Evolutionary conservation across 1,140 invertebrate species (phyloP).

Genomic region (Dendroctonus ponderosae): DNA sequence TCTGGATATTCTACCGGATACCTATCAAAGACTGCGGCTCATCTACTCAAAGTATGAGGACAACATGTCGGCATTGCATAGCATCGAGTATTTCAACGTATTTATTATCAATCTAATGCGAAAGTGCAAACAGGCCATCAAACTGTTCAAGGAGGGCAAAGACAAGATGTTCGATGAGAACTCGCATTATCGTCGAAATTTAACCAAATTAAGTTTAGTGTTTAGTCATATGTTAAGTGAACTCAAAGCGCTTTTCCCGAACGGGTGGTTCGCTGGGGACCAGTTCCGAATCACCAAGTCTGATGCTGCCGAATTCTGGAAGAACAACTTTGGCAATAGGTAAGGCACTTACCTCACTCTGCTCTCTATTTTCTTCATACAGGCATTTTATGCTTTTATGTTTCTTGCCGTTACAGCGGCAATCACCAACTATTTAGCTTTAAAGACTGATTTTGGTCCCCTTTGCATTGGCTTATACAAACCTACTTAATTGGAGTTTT

Average conservation of each 20-base stretch:
- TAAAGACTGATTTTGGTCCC: too few relatives aligned
- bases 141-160: slow-evolving; percentile 97
- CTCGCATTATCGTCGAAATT: slow-evolving; percentile 90
- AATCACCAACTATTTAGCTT: too few relatives aligned
- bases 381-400: too few relatives aligned
- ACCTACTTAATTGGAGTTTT: too few relatives aligned
- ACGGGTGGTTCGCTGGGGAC: slow-evolving; percentile 92
- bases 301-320: slow-evolving; percentile 99
- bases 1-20: slow-evolving; percentile 97
- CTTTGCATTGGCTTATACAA: not conserved
- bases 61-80: slow-evolving; percentile 87
- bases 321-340: slow-evolving; percentile 93
- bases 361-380: not conserved
- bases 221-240: slow-evolving; percentile 99
- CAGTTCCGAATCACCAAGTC: slow-evolving; percentile 98
- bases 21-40: slow-evolving; percentile 91
- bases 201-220: slow-evolving; percentile 97
- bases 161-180: slow-evolving; percentile 99
- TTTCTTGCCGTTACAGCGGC: too few relatives aligned
- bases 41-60: slow-evolving; percentile 97
- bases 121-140: slow-evolving; percentile 98
- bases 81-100: slow-evolving; percentile 95
- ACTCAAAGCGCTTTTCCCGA: slow-evolving; percentile 96
- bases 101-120: slow-evolving; percentile 98
- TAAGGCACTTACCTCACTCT: slow-evolving; percentile 55